Conservation (phyloP, 2,888 invertebrate genomes). For the Drosophila atripex region DNA sequence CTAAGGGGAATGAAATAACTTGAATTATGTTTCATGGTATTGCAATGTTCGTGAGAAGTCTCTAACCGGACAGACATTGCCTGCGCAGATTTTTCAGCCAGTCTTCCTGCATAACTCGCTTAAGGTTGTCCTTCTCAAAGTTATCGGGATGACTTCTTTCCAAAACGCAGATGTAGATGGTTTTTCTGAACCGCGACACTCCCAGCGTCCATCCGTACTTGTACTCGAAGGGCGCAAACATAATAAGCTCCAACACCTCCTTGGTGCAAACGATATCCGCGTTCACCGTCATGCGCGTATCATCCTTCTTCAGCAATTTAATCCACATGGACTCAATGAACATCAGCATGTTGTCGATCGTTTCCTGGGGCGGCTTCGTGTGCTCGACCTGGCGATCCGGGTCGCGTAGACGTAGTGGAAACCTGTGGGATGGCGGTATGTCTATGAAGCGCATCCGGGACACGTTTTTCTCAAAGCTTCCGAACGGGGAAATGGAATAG, state of each 20-base stretch:
- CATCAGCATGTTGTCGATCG: slow-evolving; percentile 54
- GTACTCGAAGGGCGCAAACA: slow-evolving; percentile 57
- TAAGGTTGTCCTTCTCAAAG: slow-evolving; percentile 2
- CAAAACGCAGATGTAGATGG: slow-evolving; percentile 49
- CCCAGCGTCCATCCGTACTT: slow-evolving; percentile 48
- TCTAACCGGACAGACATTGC: slow-evolving; percentile 22
- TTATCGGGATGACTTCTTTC: neutral
- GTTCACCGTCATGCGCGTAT: slow-evolving; percentile 1
- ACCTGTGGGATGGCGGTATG: neutral
- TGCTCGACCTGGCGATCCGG: neutral
- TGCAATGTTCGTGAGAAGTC: neutral
- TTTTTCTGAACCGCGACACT: slow-evolving; percentile 50
- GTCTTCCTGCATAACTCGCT: neutral
- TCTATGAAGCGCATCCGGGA: slow-evolving; percentile 23
- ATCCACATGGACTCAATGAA: slow-evolving; percentile 26
- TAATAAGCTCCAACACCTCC: slow-evolving; percentile 47
- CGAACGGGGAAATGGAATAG: slow-evolving; percentile 47
- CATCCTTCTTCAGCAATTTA: neutral
- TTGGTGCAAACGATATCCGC: slow-evolving; percentile 56
- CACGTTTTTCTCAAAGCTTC: slow-evolving; percentile 32
- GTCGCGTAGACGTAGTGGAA: slow-evolving; percentile 13
- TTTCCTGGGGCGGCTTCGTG: neutral
- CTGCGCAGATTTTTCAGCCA: slow-evolving; percentile 32
- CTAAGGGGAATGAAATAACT: neutral
- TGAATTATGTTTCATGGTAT: neutral